Evolutionary conservation across 1,140 invertebrate species (phyloP).

Genomic region (Tachypleus tridentatus): DNA sequence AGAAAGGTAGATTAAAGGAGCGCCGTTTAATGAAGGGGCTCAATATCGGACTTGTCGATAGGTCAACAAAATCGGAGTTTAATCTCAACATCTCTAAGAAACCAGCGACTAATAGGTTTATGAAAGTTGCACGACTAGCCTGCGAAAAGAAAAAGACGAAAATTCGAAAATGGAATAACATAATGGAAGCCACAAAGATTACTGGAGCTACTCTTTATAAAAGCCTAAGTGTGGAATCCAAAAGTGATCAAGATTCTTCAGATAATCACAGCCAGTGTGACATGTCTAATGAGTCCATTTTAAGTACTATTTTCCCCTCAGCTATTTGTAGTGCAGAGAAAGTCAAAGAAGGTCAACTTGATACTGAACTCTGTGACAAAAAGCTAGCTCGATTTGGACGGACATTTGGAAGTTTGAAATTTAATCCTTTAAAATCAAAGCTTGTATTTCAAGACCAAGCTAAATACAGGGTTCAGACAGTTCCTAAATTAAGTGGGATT

Average conservation of each 20-base stretch:
- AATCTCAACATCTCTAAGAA: conserved; percentile 19
- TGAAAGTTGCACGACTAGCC: conserved; percentile 17
- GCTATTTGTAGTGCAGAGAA: not conserved
- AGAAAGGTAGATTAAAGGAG: conserved; percentile 86
- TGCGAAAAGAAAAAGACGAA: conserved; percentile 16
- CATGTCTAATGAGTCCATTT: conserved; percentile 5
- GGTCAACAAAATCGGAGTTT: conserved; percentile 18
- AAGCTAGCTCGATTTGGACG: not conserved
- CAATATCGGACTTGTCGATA: conserved; percentile 42
- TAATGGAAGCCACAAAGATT: conserved; percentile 20
- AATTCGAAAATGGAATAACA: conserved; percentile 12
- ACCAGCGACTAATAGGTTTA: conserved; percentile 11
- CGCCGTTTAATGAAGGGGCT: conserved; percentile 86
- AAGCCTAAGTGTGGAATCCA: conserved; percentile 19
- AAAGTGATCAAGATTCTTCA: conserved; percentile 19
- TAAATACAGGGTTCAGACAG: conserved; percentile 8
- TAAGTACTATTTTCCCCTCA: not conserved
- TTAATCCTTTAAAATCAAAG: not conserved
- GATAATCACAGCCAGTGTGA: conserved; percentile 6
- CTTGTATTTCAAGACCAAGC: conserved; percentile 1
- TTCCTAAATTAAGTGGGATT: conserved; percentile 11
- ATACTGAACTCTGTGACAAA: not conserved
- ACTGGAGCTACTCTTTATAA: conserved; percentile 16
- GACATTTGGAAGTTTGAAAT: conserved; percentile 2
- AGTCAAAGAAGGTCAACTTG: not conserved